Evolutionary conservation across 2,888 invertebrate species (phyloP), one percentile per base, ranked within the genome.

Genomic region (Agonopterix heracliana): DNA sequence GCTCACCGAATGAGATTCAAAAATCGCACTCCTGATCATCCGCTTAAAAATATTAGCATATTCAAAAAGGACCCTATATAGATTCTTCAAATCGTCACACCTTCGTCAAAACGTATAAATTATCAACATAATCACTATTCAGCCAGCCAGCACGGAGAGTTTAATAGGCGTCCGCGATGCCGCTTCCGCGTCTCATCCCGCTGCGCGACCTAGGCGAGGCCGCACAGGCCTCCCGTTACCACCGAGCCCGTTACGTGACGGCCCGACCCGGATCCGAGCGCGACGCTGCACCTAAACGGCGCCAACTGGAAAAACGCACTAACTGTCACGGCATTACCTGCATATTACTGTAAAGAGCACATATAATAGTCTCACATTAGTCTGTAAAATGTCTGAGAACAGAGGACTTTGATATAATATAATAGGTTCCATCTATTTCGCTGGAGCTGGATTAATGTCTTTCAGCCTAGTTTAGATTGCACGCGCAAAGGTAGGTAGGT

Each of bases 161-260:
- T 70, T 75, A 75, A 76, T 77, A 66, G 70, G 53, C 67, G 77
- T 71, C 71, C 74, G 78, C 74, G 68, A 74, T 82, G 75, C 34
- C 67, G 80, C 82, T 86, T 88, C 87, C 87, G 87, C 82, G 80
- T 81, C 78, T 83, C 87, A 85, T 85, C 87, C 87, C 86, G 84
- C 86, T 86, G 77, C 70, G 73, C 82, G 86, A 86, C 86, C 86
- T 78, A 81, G 81, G 68, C 48, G 48, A 49, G 49, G 51, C 51
- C 44, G 46, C 47, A 43, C 48, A 46, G 44, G 52, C 75, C 78
- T 69, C 76, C 85, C 86, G 85, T 86, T 86, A 85, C 67, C 80
- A 70, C 59, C 73, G 1, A 69, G 68, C 81, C 86, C 87, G 86
- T 86, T 86, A 86, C 86, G 81, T 81, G 81, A 78, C 81, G 81